These are phyloP conservation scores for Mythimna vitellina DNA, from an alignment of 2,888 invertebrate species.

Conservation along the genomic window DNA sequence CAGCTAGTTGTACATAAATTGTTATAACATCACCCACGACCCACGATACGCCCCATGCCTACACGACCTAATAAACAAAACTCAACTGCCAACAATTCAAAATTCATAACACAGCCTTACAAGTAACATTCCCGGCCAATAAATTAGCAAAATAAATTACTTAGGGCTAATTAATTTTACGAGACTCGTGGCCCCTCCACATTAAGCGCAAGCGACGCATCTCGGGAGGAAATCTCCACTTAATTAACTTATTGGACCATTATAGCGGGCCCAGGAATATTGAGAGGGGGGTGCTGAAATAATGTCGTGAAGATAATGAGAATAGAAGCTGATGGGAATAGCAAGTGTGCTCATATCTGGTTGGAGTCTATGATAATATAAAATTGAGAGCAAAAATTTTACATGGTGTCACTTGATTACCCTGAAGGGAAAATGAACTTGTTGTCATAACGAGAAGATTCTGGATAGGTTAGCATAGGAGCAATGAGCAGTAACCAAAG, in stretches of 20 bases:
- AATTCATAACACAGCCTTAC: constrained; percentile 50
- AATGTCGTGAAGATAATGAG: constrained; percentile 52
- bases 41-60: background rate
- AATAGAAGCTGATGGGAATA: constrained; percentile 49
- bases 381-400: background rate
- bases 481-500: no score
- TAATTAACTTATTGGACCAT: constrained; percentile 81
- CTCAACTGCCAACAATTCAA: constrained; percentile 28
- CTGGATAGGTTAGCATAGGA: background rate
- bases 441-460: background rate
- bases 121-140: constrained; percentile 49
- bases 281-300: constrained; percentile 42
- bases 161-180: constrained; percentile 70
- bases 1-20: no score
- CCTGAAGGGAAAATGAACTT: background rate
- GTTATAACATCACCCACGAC: background rate
- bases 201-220: constrained; percentile 45
- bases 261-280: constrained; percentile 69
- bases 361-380: background rate
- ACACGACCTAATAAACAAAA: constrained; percentile 25
- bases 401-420: background rate
- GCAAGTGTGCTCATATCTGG: constrained; percentile 27
- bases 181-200: constrained; percentile 61
- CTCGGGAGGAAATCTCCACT: constrained; percentile 73
- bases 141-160: constrained; percentile 72